Evolutionary conservation across 2,113 vertebrate species (phyloP), one percentile per base, ranked within the genome.

Genomic region (Rattus rattus): DNA sequence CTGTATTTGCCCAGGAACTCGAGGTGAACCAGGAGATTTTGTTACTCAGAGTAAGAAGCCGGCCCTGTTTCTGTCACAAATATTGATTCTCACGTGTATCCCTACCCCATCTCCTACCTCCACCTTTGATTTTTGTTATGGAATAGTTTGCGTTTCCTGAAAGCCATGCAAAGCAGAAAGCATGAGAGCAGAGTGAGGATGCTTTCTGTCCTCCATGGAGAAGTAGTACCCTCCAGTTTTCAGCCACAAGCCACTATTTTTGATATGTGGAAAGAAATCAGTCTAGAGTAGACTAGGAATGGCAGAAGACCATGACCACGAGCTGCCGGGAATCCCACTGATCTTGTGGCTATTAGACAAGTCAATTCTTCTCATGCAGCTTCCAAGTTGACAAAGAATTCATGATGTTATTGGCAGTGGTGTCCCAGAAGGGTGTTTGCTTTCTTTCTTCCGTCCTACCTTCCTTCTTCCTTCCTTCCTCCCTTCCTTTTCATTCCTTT

Each of bases 31-130:
- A 49, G 52, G 83, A 88, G 96, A 97, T 97, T 94, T 94, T 90
- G 92, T 98, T 97, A 86, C 96, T 72, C 69, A 20, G 80, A 89
- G 89, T 77, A 92, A 95, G 95, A 88, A 56, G 80, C 80, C 17
- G 28, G 73, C 30, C 67, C 81, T 97, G 92, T 94, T 97, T 96
- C 96, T 94, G 94, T 95, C 94, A 95, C 86, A 97, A 97, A 97
- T 97, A 97, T 96, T 97, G 97, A 97, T 96, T 94, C 91, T 94
- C 49, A n/a, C 20, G 54, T 20, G 0, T 73, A 79, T 83, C 26
- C 87, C 30, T 47, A 7, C 5, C 7, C 30, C 67, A 20, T 39
- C 30, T 47, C 52, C 12, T n/a, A 0, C 30, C 16, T 17, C 67
- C 49, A 65, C 65, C 69, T 43, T 69, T 30, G 1, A 14, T 49